phyloP scores from a whole-genome alignment of 2,113 vertebrate genomes.

The Grantiella picta region DNA sequence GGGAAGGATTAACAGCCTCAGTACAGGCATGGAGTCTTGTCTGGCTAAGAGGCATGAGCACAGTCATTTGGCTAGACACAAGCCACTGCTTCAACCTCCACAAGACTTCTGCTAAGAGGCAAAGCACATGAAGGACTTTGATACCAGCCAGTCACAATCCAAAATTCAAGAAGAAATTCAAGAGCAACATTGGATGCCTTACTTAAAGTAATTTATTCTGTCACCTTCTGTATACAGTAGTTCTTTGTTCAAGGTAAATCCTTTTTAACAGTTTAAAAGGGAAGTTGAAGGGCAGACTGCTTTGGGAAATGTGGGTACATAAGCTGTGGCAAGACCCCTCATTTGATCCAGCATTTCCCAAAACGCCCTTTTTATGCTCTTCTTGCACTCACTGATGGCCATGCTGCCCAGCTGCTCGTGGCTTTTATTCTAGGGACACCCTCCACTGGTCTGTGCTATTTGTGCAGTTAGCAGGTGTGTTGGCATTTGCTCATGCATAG shows the following conservation, averaged over 20 bases:
- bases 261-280: background rate
- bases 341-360: background rate
- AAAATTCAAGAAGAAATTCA: background rate
- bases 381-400: background rate
- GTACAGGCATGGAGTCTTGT: background rate
- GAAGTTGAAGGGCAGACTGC: background rate
- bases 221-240: background rate
- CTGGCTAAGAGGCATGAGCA: background rate
- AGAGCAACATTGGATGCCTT: background rate
- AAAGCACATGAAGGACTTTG: background rate
- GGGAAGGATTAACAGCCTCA: background rate
- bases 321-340: background rate
- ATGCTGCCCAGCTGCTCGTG: fast-evolving
- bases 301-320: background rate
- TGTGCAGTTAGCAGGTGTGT: background rate
- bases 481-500: background rate
- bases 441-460: background rate
- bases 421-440: background rate
- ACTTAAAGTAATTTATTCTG: background rate
- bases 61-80: background rate
- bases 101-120: background rate
- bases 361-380: background rate
- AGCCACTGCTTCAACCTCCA: background rate
- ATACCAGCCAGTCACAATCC: background rate
- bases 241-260: background rate